These are phyloP conservation scores for Galaxea fascicularis DNA, from an alignment of 92 coral and sea anemone genomes.

Conservation along the genomic window DNA sequence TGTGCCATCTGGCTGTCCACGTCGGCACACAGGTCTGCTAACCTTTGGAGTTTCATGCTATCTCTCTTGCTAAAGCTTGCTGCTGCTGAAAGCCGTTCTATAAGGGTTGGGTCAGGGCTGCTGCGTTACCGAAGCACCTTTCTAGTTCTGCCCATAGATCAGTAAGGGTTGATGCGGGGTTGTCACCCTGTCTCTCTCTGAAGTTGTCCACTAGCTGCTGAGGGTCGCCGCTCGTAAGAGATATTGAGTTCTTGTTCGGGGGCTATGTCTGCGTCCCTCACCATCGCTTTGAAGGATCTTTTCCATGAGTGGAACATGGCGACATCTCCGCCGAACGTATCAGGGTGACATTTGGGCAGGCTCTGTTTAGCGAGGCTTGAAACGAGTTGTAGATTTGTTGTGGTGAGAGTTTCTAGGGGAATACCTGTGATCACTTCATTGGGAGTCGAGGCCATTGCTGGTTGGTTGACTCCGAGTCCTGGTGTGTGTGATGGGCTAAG, in stretches of 20 bases:
- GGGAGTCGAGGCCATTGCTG: constrained; percentile 7
- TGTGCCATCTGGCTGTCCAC: too few species aligned
- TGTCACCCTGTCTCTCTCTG: constrained; percentile 45
- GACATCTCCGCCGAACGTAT: constrained; percentile 34
- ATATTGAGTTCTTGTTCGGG: constrained; percentile 49
- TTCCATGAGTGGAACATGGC: too few species aligned
- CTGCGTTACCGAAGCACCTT: constrained; percentile 7
- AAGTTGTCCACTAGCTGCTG: constrained; percentile 54
- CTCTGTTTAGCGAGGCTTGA: constrained; percentile 31
- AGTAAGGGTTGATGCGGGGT: constrained; percentile 32
- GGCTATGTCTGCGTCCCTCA: constrained; percentile 39
- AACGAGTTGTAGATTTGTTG: too few species aligned
- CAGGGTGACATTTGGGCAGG: too few species aligned
- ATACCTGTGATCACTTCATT: too few species aligned
- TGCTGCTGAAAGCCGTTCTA: not conserved
- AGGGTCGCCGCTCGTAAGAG: constrained; percentile 49
- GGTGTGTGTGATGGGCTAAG: not conserved
- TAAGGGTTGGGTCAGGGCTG: not conserved
- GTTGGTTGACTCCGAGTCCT: not conserved
- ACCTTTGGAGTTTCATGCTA: constrained; percentile 34
- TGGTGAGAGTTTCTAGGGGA: too few species aligned
- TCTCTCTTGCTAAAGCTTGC: constrained; percentile 48
- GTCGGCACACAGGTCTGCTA: too few species aligned
- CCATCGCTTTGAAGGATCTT: too few species aligned
- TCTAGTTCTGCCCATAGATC: too few species aligned